Conservation (phyloP, 2,888 invertebrate genomes). For the Oxytorus armatus region DNA sequence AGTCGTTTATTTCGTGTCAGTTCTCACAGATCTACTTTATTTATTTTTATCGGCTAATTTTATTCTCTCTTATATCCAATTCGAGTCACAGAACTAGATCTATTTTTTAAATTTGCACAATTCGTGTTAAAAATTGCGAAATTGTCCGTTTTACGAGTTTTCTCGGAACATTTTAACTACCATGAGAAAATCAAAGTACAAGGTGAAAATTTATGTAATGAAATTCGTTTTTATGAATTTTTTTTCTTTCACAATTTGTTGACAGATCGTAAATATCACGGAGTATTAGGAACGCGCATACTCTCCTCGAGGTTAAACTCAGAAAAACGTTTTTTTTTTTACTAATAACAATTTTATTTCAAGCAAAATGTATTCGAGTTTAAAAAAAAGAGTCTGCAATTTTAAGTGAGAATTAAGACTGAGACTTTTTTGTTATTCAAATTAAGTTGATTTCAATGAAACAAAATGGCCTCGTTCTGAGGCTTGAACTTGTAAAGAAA, state of each 20-base stretch:
- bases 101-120: neutral
- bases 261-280: slow-evolving; percentile 4
- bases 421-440: neutral
- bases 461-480: neutral
- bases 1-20: slow-evolving; percentile 7
- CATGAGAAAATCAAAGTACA: slow-evolving; percentile 12
- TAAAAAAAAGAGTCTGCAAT: neutral
- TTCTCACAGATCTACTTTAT: neutral
- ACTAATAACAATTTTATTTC: neutral
- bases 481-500: neutral
- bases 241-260: neutral
- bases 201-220: neutral
- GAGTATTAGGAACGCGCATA: neutral
- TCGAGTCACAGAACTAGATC: neutral
- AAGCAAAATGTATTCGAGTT: neutral
- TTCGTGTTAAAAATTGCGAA: neutral
- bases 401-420: neutral
- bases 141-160: neutral
- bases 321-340: neutral
- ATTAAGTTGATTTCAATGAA: neutral
- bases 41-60: neutral
- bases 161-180: neutral
- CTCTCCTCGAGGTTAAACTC: neutral
- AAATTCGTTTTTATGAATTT: neutral
- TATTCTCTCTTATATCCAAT: neutral